Evolutionary conservation across 2,888 invertebrate species (phyloP), one percentile per base, ranked within the genome.

Genomic region (Drosophila birchii): DNA sequence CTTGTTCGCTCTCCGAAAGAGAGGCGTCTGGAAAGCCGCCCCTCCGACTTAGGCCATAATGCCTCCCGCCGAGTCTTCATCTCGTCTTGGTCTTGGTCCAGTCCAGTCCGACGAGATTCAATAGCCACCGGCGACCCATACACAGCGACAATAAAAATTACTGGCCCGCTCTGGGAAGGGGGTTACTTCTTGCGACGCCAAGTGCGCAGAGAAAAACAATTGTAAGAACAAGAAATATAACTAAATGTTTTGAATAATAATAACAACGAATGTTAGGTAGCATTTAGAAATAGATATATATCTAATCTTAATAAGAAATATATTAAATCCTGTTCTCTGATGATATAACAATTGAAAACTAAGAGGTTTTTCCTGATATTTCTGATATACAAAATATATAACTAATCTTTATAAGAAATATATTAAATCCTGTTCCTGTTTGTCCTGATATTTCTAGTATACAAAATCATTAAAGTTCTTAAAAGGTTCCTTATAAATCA

Each of bases 61-160:
- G 70, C 51, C 44, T 57, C 56, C 61, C 61, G 54, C 58, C 69
- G 67, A n/a, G 47, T 39, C 56, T n/a, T 32, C 57, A 41, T 41
- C 60, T 54, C 20, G 36, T 36, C 23, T 54, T 34, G 18, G 14
- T 60, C 41, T 34, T 26, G 7, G 29, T 56, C 74, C 68, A 66
- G 79, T 80, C 74, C 75, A 75, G 55, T 74, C 68, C 66, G 57
- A 88, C 86, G 60, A 89, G 89, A 88, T 89, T 88, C 80, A 72
- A 88, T 88, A 86, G 86, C 86, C 86, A 89, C 83, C 90, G 90
- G 89, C 90, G 60, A 78, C 74, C 77, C 80, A 76, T 70, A 76
- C 75, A 76, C 72, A 86, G 72, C 69, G 56, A 75, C 55, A 75
- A 75, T 75, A 69, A 78, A 74, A 88, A 78, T 83, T 76, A 72